Evolutionary conservation across 2,113 vertebrate species (phyloP).

Genomic region (Erythrocercus mccallii): DNA sequence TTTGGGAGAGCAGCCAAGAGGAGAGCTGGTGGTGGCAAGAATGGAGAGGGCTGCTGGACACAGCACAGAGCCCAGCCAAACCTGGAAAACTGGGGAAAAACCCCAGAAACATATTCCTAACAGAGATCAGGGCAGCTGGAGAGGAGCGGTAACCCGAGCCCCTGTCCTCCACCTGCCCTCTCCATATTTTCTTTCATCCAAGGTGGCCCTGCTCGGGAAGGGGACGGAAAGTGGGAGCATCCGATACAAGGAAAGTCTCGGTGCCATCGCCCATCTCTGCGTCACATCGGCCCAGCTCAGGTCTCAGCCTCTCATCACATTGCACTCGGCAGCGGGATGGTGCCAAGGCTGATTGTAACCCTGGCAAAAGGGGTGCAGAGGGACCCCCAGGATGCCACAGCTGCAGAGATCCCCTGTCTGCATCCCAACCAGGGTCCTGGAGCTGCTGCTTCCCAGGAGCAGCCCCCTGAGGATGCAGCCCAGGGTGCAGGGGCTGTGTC

Average conservation of each 20-base stretch:
- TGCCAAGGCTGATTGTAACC: neutral
- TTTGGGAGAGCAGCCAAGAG: neutral
- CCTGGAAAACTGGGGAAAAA: neutral
- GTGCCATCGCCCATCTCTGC: neutral
- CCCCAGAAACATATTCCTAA: neutral
- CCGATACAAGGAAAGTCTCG: neutral
- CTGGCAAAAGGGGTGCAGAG: neutral
- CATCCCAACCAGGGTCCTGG: neutral
- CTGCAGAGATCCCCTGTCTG: neutral
- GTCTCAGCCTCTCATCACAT: neutral
- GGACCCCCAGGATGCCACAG: neutral
- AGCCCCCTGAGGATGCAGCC: neutral
- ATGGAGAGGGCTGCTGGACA: neutral
- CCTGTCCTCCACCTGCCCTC: slow-evolving; percentile 3
- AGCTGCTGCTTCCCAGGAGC: neutral
- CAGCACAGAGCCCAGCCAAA: rapidly evolving
- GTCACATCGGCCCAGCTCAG: slow-evolving; percentile 8
- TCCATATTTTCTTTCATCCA: slow-evolving; percentile 32
- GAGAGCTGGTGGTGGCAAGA: neutral
- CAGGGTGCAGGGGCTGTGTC: neutral
- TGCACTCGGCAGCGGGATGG: neutral
- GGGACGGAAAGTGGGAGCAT: slow-evolving; percentile 21
- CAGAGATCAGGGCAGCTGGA: neutral
- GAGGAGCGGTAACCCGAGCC: neutral
- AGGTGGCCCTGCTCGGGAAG: neutral